Evolutionary conservation across 2,113 vertebrate genomes (phyloP).

Genomic region (Myotis yumanensis): DNA sequence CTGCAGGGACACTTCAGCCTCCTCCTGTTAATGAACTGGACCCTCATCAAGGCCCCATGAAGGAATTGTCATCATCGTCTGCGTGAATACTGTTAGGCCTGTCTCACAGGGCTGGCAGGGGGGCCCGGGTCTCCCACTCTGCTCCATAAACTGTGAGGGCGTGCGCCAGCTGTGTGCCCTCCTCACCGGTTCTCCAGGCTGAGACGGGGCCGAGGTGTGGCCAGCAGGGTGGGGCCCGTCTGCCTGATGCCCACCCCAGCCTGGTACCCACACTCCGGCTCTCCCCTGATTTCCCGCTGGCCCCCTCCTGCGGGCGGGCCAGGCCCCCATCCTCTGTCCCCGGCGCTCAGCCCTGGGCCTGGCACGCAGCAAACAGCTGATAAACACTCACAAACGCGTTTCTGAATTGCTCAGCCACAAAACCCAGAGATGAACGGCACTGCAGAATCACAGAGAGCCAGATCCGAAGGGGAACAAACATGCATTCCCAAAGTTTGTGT

Average conservation of each 20-base stretch:
- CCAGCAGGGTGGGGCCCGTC: fast-evolving
- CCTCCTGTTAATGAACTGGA: background rate
- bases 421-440: background rate
- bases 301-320: background rate
- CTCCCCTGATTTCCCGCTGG: background rate
- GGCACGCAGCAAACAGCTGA: background rate
- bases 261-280: background rate
- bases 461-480: background rate
- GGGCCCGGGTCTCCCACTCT: background rate
- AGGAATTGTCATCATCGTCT: fast-evolving
- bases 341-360: background rate
- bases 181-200: background rate
- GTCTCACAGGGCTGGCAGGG: background rate
- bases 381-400: background rate
- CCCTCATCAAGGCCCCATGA: background rate
- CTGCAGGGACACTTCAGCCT: background rate
- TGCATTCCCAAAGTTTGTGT: slow-evolving; percentile 62
- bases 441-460: background rate
- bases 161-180: fast-evolving
- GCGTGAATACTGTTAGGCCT: background rate
- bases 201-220: background rate
- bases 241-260: background rate
- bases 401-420: background rate
- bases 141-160: background rate
- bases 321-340: background rate